Evolutionary conservation across 2,888 invertebrate genomes (phyloP), one percentile per base, ranked within the genome.

Genomic region (Dasypolia templi): DNA sequence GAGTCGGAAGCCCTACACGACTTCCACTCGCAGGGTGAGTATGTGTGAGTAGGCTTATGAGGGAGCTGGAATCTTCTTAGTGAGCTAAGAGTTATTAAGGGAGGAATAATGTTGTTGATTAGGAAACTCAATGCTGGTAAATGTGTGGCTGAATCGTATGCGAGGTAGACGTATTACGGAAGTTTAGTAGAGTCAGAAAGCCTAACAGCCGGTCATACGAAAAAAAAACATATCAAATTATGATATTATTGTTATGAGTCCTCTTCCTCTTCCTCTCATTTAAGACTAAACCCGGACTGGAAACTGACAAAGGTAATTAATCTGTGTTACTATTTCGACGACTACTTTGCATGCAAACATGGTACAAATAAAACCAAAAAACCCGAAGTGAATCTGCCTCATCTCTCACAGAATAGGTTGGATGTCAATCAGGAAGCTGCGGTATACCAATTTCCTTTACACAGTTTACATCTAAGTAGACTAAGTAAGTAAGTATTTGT

Each of bases 1-100:
- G 91, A 92, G 85, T 86, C 61, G 74, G 92, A 91, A 91, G 91
- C 92, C 92, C 42, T 90, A 85, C 65, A 61, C 70, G 69, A 72
- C 85, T 82, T 86, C 86, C 87, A 67, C 74, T 77, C 17, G 26
- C 3, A 29, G 39, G 42, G 35, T 53, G 53, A 22, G 55, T 53
- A 32, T 51, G 63, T 78, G 72, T 72, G 68, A 6, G 70, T 51
- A 59, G 67, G 72, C 75, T 79, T 75, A 83, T 19, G 46, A 56
- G 55, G 35, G 59, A 64, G 29, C 73, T 69, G 19, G 56, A 79
- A 83, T 75, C 55, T 79, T 72, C 81, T 83, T 83, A 79, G 46
- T 51, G 19, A 66, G 5, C 39, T 51, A 66, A 49, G 26, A 72
- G 63, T 75, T n/a, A 61, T 71, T 49, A 59, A 19, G 14, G 22